Evolutionary conservation across 2,888 invertebrate genomes (phyloP), one percentile per base, ranked within the genome.

Genomic region (Cylindroiulus punctatus): DNA sequence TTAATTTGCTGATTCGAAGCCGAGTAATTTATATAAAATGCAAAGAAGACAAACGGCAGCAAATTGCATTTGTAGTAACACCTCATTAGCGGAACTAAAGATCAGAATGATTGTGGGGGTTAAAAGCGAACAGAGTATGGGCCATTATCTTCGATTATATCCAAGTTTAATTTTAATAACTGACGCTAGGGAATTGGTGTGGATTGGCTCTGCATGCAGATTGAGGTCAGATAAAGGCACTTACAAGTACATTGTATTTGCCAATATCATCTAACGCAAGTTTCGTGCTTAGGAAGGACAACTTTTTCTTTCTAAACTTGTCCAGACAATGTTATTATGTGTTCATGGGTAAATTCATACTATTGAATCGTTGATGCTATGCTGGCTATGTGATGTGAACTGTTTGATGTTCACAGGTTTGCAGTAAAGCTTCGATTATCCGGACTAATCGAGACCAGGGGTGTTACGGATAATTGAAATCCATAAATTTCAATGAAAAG

Each of bases 1-100:
- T 76, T 76, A 76, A 76, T 76, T 76, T 14, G 76, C 76, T 30
- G 32, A 76, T 76, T 76, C 32, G 30, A 17, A 76, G 76, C 76
- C 30, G 3, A n/a, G 65, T n/a, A 10, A 12, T 76, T 30, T 76
- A 30, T 26, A 30, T 17, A 76, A 30, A 76, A 76, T 32, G 26
- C 76, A 17, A 30, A 76, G 76, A 76, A 76, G 32, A 32, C 22
- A 65, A 65, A 65, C 26, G 26, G 10, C 65, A 26, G 47, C 47
- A 47, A 47, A 22, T 65, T 22, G 22, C 22, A 65, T 22, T 65
- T 65, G 22, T 12, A 26, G 30, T 30, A 30, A 76, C 76, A 76
- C 76, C 76, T 76, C 10, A 76, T 76, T 76, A 76, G 30, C 30
- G 14, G 30, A 76, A n/a, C 14, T 76, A 30, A 30, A 14, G 26